Conservation (phyloP, 2,113 vertebrate genomes). For the Hymenochirus boettgeri region DNA sequence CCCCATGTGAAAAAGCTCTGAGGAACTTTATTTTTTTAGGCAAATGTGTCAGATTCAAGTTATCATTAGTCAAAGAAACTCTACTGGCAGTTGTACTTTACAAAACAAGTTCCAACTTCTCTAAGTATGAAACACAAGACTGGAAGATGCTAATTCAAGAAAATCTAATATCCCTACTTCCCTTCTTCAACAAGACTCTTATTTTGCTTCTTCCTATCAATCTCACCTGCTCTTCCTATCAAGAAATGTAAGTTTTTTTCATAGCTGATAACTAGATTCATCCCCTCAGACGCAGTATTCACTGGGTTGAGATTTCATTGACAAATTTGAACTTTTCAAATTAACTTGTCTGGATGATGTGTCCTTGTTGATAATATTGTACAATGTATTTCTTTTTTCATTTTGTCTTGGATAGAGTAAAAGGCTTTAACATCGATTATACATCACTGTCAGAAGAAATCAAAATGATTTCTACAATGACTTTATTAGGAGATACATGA, state of each 20-base stretch:
- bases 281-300: not conserved
- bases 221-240: constrained; percentile 3
- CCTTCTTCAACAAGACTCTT: constrained; percentile 1
- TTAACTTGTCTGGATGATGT: no score
- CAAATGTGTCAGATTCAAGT: not conserved
- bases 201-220: constrained; percentile 1
- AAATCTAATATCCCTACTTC: not conserved
- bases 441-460: no score
- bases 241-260: constrained; percentile 16
- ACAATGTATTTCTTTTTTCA: no score
- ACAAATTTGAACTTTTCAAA: no score
- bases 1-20: no score
- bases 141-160: constrained; percentile 7
- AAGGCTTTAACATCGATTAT: constrained; percentile 14
- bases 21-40: not conserved
- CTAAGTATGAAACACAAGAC: not conserved
- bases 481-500: not conserved
- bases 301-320: no score
- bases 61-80: constrained; percentile 6
- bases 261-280: not conserved
- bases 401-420: constrained; percentile 24
- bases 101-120: not conserved
- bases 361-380: no score
- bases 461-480: not conserved
- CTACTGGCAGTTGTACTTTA: constrained; percentile 3